phyloP scores from a whole-genome alignment of 2,797 vertebrate species.

The Anguilla obscura region DNA sequence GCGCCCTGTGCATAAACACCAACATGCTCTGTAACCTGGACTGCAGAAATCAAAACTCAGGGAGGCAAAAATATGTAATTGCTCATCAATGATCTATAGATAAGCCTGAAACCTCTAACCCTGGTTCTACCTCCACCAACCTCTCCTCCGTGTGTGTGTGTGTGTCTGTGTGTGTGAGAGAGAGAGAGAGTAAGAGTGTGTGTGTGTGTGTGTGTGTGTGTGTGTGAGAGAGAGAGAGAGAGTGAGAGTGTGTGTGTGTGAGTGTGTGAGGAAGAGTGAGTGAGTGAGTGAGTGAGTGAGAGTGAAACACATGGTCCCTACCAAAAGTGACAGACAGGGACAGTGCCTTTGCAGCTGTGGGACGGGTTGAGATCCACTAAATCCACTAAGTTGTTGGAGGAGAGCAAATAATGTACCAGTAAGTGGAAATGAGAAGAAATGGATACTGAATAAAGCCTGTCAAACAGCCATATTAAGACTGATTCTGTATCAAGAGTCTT shows the following conservation, averaged over 20 bases:
- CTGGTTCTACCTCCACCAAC: background rate
- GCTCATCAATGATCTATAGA: constrained; percentile 76
- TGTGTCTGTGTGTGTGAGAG: too few relatives aligned
- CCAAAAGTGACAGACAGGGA: constrained; percentile 29
- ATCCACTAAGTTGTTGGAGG: background rate
- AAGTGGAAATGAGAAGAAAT: background rate
- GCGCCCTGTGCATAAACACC: constrained; percentile 91
- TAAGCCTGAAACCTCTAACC: constrained; percentile 38
- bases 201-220: too few relatives aligned
- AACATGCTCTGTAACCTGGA: constrained; percentile 98
- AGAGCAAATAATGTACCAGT: background rate
- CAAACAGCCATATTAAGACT: background rate
- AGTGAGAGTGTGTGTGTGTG: background rate
- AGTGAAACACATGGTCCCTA: constrained; percentile 1
- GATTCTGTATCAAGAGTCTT: background rate
- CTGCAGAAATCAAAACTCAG: constrained; percentile 76
- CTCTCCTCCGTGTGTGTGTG: background rate
- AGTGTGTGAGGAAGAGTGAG: background rate
- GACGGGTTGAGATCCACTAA: background rate
- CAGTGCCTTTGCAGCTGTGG: background rate
- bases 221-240: background rate
- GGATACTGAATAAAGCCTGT: background rate
- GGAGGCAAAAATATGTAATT: constrained; percentile 70
- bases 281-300: background rate
- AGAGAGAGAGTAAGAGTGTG: background rate